Evolutionary conservation across 2,113 vertebrate genomes (phyloP), one percentile per base, ranked within the genome.

Genomic region (Aix galericulata): DNA sequence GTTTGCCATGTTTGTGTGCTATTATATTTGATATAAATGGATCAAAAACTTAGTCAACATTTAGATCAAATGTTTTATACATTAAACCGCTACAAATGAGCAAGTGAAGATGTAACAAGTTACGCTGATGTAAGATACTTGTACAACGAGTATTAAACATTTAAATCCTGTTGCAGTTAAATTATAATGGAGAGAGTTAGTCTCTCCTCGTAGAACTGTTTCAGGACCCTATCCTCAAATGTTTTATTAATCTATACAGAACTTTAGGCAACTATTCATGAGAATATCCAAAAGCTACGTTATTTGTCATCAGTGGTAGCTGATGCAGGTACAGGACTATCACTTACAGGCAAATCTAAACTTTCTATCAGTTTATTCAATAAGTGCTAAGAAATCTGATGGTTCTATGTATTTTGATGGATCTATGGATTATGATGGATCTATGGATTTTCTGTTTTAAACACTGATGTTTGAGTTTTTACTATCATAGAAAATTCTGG

Each of bases 1-100:
- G 69, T 27, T 25, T 32, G 13, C 26, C 69, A 59, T 68, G 74
- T 27, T 25, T 32, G 13, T 26, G 52, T 21, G 48, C 14, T 77
- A 56, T 56, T 64, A 3, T 20, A 78, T 59, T 63, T 80, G 29
- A 56, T 26, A 73, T 17, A 73, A 81, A 86, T 10, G 25, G 34
- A 89, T 66, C 29, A 86, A 80, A 79, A 79, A 8, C 1, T 1
- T 0, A 82, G 44, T 27, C 25, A 58, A 6, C 1, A 0, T 55
- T 76, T 34, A 73, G 17, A 75, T 40, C 8, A 55, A 66, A 53
- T 1, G 0, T 53, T 76, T 71, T n/a, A n/a, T 40, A 50, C 12
- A 26, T 60, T 44, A 82, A 82, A 63, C 11, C 40, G 32, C 52
- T 77, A 26, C 10, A 78, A 42, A 59, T 17, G 11, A 71, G 44